Conservation (phyloP, 2,797 vertebrate genomes). For the Glyptemys insculpta region DNA sequence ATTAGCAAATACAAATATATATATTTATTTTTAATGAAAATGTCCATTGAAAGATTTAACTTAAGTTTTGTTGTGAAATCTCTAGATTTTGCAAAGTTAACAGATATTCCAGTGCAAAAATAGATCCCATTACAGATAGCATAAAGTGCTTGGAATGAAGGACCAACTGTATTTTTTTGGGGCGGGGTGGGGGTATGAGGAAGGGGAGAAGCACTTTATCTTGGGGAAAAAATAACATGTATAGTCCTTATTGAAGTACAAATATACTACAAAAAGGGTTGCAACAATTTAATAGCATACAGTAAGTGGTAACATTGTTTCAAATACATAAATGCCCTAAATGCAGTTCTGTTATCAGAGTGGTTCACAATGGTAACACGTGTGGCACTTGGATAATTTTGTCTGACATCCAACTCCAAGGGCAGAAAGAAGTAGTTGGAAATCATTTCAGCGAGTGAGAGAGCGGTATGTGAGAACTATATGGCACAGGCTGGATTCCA, state of each 20-base stretch:
- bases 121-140: slow-evolving; percentile 86
- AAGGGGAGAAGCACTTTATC: slow-evolving; percentile 73
- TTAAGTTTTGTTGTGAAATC: slow-evolving; percentile 83
- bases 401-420: slow-evolving; percentile 56
- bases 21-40: slow-evolving; percentile 83
- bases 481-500: slow-evolving; percentile 39
- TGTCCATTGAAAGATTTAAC: slow-evolving; percentile 79
- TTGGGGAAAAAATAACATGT: slow-evolving; percentile 54
- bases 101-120: slow-evolving; percentile 90
- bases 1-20: slow-evolving; percentile 84
- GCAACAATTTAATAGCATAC: slow-evolving; percentile 65
- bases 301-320: slow-evolving; percentile 50
- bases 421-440: slow-evolving; percentile 47
- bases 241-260: slow-evolving; percentile 63
- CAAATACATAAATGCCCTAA: slow-evolving; percentile 66
- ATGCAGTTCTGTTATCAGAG: slow-evolving; percentile 77
- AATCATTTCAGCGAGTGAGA: slow-evolving; percentile 47
- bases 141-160: slow-evolving; percentile 93
- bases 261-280: slow-evolving; percentile 74
- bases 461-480: slow-evolving; percentile 38
- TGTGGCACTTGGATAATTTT: slow-evolving; percentile 62
- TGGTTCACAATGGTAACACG: slow-evolving; percentile 69
- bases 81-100: slow-evolving; percentile 83
- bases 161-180: slow-evolving; percentile 72
- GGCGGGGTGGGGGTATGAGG: not conserved